Conservation (phyloP, 2,113 vertebrate genomes). For the Tyrannus savana region DNA sequence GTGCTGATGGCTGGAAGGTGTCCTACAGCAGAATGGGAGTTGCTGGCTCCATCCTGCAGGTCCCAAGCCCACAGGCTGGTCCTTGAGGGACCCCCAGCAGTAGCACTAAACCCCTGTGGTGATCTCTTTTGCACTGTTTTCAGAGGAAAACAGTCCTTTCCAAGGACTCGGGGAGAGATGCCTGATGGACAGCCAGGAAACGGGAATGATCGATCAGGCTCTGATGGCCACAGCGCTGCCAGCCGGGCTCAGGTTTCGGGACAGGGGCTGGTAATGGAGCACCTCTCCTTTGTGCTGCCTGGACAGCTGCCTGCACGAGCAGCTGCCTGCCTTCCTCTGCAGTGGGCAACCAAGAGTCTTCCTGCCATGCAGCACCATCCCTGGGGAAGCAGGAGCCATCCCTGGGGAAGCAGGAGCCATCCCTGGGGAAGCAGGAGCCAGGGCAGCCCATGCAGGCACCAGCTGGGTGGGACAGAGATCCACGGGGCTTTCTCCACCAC, state of each 20-base stretch:
- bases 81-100: neutral
- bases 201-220: conserved; percentile 34
- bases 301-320: neutral
- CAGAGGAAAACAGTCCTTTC: neutral
- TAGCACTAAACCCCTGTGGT: fast-evolving
- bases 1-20: neutral
- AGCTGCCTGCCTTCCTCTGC: neutral
- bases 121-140: neutral
- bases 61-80: neutral
- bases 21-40: neutral
- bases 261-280: neutral
- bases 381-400: neutral
- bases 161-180: neutral
- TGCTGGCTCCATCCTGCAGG: fast-evolving
- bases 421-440: neutral
- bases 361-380: neutral
- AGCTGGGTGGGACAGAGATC: neutral
- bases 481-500: neutral
- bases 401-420: neutral
- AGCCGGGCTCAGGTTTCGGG: conserved; percentile 43
- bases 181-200: conserved; percentile 61
- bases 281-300: conserved; percentile 13
- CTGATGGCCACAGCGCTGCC: neutral
- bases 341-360: fast-evolving
- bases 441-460: fast-evolving